Base-by-base conservation (phyloP, 2,797 vertebrate species). In the Florisuga fusca region DNA sequence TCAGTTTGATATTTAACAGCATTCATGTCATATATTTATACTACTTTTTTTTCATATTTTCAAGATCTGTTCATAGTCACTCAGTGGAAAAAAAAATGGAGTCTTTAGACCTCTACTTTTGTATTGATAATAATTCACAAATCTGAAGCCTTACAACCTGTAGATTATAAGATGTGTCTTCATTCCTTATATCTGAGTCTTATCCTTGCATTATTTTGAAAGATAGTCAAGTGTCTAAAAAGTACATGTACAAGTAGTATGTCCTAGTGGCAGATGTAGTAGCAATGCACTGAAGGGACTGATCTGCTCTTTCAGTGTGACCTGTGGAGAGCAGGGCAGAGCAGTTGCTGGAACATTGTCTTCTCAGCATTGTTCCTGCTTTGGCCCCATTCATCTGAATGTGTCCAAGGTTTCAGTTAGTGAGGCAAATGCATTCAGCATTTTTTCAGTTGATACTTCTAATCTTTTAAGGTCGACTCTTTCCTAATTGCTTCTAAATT, bases 321-420 rank as follows among this genome's bases (percentile, higher is more conserved):
- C 66, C 51, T 17, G 9, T 12, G 19, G 59, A 45, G 26, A 77
- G 63, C 23, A 31, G 50, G 53, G n/a, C 45, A 64, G 46, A 43
- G 17, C 34, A 15, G n/a, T 14, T 92, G 64, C 82, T 85, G 66
- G 87, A 86, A 89, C 82, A 82, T 73, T 86, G 87, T 94, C 89
- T 95, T 69, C 87, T 95, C 84, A 87, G 90, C 73, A 33, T 58
- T 95, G 73, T 95, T 89, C 81, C 48, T 79, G 16, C 31, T 68
- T 69, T 46, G 29, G 4, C 38, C 80, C n/a, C 46, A 12, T 50
- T 91, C 69, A 13, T 79, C 74, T 82, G 69, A 38, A 53, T 12
- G 0, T 26, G 43, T 55, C 69, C 66, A 29, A 41, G 43, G 31
- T 83, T 91, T 94, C 62, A 55, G 69, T 23, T 72, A 34, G 58